Evolutionary conservation across 2,797 vertebrate genomes (phyloP).

Genomic region (Sciurus vulgaris): DNA sequence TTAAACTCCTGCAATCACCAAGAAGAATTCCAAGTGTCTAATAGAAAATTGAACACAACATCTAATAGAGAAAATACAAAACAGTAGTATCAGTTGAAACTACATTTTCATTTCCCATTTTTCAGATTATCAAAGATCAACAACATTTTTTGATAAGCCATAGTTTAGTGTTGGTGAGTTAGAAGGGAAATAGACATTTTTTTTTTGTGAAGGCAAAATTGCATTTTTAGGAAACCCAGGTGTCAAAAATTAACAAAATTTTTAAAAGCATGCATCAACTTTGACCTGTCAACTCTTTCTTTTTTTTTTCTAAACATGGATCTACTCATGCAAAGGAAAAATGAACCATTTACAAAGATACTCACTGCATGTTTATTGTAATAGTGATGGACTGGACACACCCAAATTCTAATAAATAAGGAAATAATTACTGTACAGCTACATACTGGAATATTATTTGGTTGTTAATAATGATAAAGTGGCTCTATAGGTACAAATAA

Average conservation of each 20-base stretch:
- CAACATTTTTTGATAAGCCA: background rate
- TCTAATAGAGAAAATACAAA: background rate
- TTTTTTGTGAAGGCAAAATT: background rate
- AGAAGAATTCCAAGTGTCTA: background rate
- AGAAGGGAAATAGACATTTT: background rate
- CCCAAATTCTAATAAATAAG: background rate
- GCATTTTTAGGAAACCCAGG: background rate
- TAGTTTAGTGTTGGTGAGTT: background rate
- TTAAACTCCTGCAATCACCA: background rate
- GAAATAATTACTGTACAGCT: background rate
- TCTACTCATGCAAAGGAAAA: background rate
- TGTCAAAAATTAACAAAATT: conserved; percentile 31
- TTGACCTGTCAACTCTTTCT: background rate
- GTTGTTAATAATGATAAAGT: background rate
- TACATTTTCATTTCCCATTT: background rate
- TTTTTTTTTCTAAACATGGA: background rate
- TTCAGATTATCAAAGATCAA: background rate
- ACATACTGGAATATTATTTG: background rate
- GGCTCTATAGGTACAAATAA: background rate
- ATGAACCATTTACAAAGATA: background rate
- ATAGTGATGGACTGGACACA: background rate
- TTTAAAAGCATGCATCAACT: background rate
- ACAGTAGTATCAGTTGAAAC: background rate
- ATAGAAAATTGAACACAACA: background rate
- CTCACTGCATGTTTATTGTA: background rate